Base-by-base conservation (phyloP, 2,797 vertebrate genomes). In the Borostomias antarcticus region DNA sequence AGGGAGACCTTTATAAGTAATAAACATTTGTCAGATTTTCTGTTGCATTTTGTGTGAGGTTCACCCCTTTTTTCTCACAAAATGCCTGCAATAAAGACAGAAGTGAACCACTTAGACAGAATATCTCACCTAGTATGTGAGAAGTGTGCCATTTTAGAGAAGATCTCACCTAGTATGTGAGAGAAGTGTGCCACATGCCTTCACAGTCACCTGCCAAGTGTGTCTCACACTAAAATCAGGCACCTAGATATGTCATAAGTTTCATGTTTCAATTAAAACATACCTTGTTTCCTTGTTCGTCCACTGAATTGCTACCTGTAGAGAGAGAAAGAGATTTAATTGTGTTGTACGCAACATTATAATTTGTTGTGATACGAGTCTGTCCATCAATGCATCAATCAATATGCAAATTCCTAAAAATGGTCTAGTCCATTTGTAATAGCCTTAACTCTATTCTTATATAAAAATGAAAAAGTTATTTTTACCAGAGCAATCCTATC, bases 221-320 rank as follows among this genome's bases (percentile, higher is more conserved):
- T 72, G 68, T 53, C 72, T 15, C 17, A 17, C 40, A 45, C 2
- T 4, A 17, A 45, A 45, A 45, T 17, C 40, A 5, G 40, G 15
- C 17, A n/a, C 17, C 40, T 45, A n/a, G n/a, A n/a, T n/a, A n/a
- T n/a, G n/a, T n/a, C n/a, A n/a, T n/a, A n/a, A n/a, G n/a, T n/a
- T 45, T n/a, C 79, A 54, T 1, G 6, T 19, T 33, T 68, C 40
- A 21, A 29, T 50, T 19, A 21, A 17, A 52, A 60, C 76, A 75
- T 79, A 97, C 96, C 91, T 83, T 80, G 64, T 90, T 88, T 73
- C 95, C 96, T 25, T 93, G 92, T 68, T 97, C 95, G 48, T 98
- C 96, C 77, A 93, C 83, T 0, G 95, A 92, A 75, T 92, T 96
- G 78, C 89, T 93, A 74, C 96, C 96, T 97, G 62, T 25, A 58